Percentiles rank a stretch among this genome's conserved stretches.
Conservation (phyloP, 2,113 vertebrate species). For the Anhinga anhinga region DNA sequence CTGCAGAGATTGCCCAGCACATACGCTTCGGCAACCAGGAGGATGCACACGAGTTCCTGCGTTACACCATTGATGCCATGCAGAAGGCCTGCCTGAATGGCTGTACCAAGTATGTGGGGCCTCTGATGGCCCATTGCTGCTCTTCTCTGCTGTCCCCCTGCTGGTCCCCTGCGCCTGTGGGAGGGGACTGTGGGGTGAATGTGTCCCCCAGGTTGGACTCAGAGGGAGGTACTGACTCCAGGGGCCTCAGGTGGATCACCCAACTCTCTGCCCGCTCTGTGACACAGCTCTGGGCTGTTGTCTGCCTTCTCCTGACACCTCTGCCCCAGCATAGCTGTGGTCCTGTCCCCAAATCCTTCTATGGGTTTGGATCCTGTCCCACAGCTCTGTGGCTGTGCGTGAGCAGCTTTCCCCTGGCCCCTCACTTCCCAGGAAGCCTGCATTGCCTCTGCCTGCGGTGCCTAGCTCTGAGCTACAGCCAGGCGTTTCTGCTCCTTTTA, state of each 20-base stretch:
- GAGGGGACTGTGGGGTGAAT: not conserved
- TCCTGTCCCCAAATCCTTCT: not conserved
- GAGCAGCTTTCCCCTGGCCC: not conserved
- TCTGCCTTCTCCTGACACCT: not conserved
- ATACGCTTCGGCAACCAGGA: constrained; percentile 94
- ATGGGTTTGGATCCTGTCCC: not conserved
- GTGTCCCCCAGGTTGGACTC: not conserved
- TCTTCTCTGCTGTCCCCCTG: not conserved
- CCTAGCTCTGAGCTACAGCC: not conserved
- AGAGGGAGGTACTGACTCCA: not conserved
- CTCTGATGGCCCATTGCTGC: not conserved
- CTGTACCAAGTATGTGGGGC: constrained; percentile 83
- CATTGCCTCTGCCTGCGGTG: accelerated
- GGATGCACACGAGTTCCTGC: constrained; percentile 94
- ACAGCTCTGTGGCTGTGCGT: not conserved
- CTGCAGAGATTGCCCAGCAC: constrained; percentile 89
- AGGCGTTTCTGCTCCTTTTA: not conserved
- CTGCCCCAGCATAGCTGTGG: not conserved
- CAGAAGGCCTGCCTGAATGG: constrained; percentile 92
- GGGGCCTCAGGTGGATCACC: not conserved
- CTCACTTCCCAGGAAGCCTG: not conserved
- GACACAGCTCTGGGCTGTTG: not conserved
- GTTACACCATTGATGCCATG: constrained; percentile 95
- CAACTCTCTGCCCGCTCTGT: not conserved
- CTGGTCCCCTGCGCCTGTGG: not conserved